Conservation (phyloP, 2,888 invertebrate genomes). For the Sphaeridia pumilis region DNA sequence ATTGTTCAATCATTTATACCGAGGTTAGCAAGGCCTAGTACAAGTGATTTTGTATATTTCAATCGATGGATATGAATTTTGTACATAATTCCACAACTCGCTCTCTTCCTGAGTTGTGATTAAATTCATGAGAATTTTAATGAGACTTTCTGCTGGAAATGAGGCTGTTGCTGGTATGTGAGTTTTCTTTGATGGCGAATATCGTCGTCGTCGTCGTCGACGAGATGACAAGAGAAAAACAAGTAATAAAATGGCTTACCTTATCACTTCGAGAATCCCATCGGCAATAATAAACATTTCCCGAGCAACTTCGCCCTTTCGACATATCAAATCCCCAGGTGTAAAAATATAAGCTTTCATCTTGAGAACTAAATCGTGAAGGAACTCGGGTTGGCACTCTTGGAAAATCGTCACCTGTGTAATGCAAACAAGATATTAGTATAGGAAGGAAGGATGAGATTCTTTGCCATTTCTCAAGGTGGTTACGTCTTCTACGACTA, state of each 20-base stretch:
- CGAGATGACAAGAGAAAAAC: neutral
- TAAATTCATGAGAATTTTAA: no score
- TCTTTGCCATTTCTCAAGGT: neutral
- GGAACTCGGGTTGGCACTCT: constrained; percentile 95
- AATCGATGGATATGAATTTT: no score
- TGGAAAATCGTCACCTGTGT: constrained; percentile 80
- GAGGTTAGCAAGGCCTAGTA: no score
- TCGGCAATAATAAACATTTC: constrained; percentile 99
- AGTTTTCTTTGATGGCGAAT: no score
- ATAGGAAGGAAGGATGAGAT: neutral
- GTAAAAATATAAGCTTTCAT: constrained; percentile 98
- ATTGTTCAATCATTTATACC: no score
- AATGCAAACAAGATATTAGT: neutral
- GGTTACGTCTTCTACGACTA: neutral
- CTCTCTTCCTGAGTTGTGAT: no score
- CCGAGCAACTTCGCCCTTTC: constrained; percentile 85
- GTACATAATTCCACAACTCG: no score
- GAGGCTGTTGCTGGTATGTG: no score
- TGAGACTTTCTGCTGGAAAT: no score
- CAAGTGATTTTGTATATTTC: no score
- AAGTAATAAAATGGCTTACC: constrained; percentile 38
- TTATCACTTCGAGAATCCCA: constrained; percentile 84
- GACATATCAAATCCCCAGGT: constrained; percentile 90
- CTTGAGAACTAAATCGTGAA: constrained; percentile 90
- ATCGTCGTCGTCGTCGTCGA: neutral